A percentile compares a stretch with the other conserved stretches of the same genome.
Evolutionary conservation across 2,888 invertebrate genomes (phyloP).

Genomic region (Diogma glabrata): DNA sequence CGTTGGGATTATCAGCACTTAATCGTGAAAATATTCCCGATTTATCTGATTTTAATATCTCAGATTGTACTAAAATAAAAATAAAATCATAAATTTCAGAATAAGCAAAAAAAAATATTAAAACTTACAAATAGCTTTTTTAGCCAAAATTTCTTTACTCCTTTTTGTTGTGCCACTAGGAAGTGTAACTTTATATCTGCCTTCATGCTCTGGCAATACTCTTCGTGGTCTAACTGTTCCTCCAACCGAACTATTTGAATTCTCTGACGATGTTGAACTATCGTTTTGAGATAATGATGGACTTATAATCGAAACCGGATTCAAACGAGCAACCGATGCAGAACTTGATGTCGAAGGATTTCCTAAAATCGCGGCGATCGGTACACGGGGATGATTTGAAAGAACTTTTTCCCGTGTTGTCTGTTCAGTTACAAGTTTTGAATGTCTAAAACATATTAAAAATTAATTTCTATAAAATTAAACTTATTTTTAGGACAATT

Average conservation of each 20-base stretch:
- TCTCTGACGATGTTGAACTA: background rate
- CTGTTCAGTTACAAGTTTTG: slow-evolving; percentile 47
- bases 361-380: slow-evolving; percentile 41
- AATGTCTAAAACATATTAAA: no score
- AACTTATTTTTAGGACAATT: no score
- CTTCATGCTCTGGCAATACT: slow-evolving; percentile 43
- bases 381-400: slow-evolving; percentile 34
- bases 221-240: slow-evolving; percentile 28
- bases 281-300: no score
- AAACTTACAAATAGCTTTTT: slow-evolving; percentile 30
- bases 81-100: no score
- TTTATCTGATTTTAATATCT: slow-evolving; percentile 18
- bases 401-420: slow-evolving; percentile 46
- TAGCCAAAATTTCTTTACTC: slow-evolving; percentile 38
- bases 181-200: slow-evolving; percentile 42
- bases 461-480: no score
- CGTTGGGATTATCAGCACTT: background rate
- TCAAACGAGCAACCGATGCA: background rate
- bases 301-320: no score
- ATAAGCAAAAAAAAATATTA: no score
- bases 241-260: background rate
- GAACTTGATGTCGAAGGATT: slow-evolving; percentile 16
- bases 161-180: slow-evolving; percentile 41
- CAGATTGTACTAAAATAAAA: background rate
- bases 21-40: slow-evolving; percentile 23